Evolutionary conservation across 1,140 invertebrate genomes (phyloP), one percentile per base, ranked within the genome.

Genomic region (Plectus sambesii): DNA sequence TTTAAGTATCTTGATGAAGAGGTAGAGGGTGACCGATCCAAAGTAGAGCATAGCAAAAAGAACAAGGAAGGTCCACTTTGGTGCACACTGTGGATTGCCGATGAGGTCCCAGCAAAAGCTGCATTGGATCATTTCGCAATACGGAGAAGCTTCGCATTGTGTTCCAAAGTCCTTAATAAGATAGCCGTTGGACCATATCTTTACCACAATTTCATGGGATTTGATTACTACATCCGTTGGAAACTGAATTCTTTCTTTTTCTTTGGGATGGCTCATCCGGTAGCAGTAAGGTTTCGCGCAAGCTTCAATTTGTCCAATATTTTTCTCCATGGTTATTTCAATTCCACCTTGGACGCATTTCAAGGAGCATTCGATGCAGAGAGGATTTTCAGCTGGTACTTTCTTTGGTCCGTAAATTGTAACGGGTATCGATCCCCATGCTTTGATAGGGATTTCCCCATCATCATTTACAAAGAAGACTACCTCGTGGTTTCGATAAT

Each of bases 141-240:
- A 33, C 12, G 17, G 30, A 12, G 30, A 33, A 33, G 17, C 30
- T 33, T 12, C 12, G 17, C 30, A 33, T n/a, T n/a, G n/a, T n/a
- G n/a, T n/a, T n/a, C n/a, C n/a, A n/a, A n/a, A n/a, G n/a, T n/a
- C n/a, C n/a, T n/a, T n/a, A n/a, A n/a, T n/a, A n/a, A n/a, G n/a
- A n/a, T n/a, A n/a, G n/a, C n/a, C n/a, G n/a, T n/a, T 17, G 12
- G 30, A 33, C 30, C 30, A 33, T 12, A 33, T 33, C 17, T 33
- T 33, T 12, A 17, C 30, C 17, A 12, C 12, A 33, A 33, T 12
- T 33, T 33, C 30, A 33, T 33, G 30, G 12, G 30, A 17, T 17
- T 33, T 33, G 30, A 33, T 33, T 12, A 33, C 30, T 33, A 33
- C 30, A 33, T 33, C 30, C 17, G 12, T 33, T 33, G 30, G 30